A percentile compares a stretch with the other conserved stretches of the same genome.
phyloP scores from a whole-genome alignment of 2,797 vertebrate genomes.

The Micropoecilia bifurca region DNA sequence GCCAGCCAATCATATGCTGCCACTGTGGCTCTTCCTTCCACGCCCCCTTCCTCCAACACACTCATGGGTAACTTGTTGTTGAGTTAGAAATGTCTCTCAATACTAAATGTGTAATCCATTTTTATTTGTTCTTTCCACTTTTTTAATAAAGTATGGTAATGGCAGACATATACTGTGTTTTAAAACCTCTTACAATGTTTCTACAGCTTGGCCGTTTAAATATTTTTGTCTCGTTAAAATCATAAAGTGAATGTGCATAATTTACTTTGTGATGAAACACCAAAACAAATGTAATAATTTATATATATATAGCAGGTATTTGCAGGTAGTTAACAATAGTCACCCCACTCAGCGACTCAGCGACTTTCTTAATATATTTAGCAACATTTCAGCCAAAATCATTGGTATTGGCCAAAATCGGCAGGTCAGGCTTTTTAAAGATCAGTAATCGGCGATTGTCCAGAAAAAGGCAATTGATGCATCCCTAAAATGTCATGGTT shows the following conservation, averaged over 20 bases:
- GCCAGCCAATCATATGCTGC: constrained; percentile 91
- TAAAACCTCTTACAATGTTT: not conserved
- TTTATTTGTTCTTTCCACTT: not conserved
- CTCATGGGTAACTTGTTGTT: constrained; percentile 84
- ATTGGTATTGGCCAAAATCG: too few species aligned
- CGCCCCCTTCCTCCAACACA: constrained; percentile 85
- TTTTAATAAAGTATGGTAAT: not conserved
- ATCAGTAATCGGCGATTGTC: too few species aligned
- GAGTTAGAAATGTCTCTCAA: not conserved
- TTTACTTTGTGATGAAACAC: not conserved
- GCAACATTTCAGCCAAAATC: too few species aligned
- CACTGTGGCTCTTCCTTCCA: constrained; percentile 89
- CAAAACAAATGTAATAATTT: not conserved
- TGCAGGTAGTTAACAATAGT: too few species aligned
- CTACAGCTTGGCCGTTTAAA: not conserved
- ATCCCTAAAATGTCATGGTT: too few species aligned
- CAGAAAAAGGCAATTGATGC: too few species aligned
- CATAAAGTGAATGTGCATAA: not conserved
- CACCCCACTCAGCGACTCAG: too few species aligned
- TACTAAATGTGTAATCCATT: not conserved
- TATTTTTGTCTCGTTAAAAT: not conserved
- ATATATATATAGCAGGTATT: too few species aligned
- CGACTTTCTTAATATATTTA: too few species aligned
- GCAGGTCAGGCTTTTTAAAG: too few species aligned
- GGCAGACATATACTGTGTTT: not conserved